phyloP scores from a whole-genome alignment of 2,113 vertebrate species.

The Hiodon tergisus region DNA sequence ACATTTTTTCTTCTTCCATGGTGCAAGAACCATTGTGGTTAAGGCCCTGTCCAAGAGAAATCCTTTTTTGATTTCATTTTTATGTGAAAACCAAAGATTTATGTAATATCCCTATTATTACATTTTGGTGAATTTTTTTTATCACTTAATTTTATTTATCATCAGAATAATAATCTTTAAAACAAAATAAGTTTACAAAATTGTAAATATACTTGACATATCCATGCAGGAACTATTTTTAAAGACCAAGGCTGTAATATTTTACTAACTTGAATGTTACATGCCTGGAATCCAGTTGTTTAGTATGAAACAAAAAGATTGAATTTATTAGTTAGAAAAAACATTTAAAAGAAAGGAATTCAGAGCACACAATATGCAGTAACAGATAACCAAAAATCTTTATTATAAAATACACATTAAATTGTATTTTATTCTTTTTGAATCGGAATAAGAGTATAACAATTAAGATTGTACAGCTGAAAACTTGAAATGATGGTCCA shows the following conservation, averaged over 20 bases:
- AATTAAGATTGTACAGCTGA: slow-evolving; percentile 15
- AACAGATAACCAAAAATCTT: not conserved
- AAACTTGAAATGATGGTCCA: slow-evolving; percentile 36
- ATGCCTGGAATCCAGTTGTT: too few species aligned
- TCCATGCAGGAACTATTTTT: too few species aligned
- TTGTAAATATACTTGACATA: too few species aligned
- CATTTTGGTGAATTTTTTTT: not conserved
- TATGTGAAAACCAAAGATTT: slow-evolving; percentile 13
- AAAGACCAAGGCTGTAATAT: too few species aligned
- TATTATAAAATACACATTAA: not conserved
- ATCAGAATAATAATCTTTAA: too few species aligned
- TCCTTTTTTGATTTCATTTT: slow-evolving; percentile 1
- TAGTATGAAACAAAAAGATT: not conserved
- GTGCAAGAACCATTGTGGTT: not conserved
- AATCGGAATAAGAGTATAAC: too few species aligned
- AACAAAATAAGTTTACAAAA: too few species aligned
- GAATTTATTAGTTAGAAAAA: not conserved
- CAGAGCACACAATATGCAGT: not conserved
- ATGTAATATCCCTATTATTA: not conserved
- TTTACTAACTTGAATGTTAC: too few species aligned
- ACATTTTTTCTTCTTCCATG: not conserved
- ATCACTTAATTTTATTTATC: too few species aligned
- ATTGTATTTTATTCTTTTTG: not conserved
- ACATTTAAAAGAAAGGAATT: not conserved
- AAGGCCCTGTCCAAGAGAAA: not conserved